Evolutionary conservation across 2,113 vertebrate species (phyloP).

Genomic region (Candoia aspera): DNA sequence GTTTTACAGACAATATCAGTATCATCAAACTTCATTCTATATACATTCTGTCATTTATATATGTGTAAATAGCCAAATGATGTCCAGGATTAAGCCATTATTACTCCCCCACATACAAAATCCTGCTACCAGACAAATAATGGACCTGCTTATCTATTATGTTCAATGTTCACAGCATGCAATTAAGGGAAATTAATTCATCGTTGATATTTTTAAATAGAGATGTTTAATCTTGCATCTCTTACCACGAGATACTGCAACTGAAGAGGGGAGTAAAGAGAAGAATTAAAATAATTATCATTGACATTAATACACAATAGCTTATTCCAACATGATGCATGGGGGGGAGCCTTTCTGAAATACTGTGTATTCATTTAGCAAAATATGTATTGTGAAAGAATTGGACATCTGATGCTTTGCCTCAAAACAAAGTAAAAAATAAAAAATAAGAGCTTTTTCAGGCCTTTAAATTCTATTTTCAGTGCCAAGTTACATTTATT

Average conservation of each 20-base stretch:
- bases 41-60: neutral
- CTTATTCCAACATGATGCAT: constrained; percentile 8
- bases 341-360: neutral
- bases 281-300: neutral
- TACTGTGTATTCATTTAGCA: constrained; percentile 2
- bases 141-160: neutral
- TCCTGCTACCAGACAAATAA: neutral
- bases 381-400: constrained; percentile 11
- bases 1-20: neutral
- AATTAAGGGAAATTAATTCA: constrained; percentile 27
- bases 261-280: neutral
- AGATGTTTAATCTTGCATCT: constrained; percentile 18
- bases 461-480: neutral
- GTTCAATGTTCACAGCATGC: neutral
- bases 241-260: constrained; percentile 11
- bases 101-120: neutral
- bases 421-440: neutral
- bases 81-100: constrained; percentile 15
- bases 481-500: neutral
- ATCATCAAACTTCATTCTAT: neutral
- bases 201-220: neutral
- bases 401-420: neutral
- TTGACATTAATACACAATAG: constrained; percentile 8
- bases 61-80: neutral
- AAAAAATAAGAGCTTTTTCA: neutral